Evolutionary conservation across 1,140 invertebrate species (phyloP), one percentile per base, ranked within the genome.

Genomic region (Rhyacophila brunnea): DNA sequence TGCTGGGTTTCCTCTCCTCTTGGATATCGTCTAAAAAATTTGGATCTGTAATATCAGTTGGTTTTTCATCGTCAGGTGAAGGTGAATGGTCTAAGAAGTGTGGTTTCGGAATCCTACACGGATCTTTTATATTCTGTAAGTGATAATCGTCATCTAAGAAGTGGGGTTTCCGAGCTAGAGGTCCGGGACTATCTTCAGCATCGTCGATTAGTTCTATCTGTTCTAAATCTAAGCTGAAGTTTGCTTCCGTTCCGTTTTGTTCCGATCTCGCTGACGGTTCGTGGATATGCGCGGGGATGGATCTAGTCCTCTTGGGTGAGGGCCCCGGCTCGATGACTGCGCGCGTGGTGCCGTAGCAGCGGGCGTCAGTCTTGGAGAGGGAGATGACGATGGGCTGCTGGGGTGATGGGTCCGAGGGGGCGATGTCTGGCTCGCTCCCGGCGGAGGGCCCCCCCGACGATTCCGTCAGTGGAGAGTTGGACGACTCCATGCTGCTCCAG

Each of bases 111-210:
- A 79, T 79, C 59, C 73, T 70, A 62, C 77, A 79, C 15, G 28
- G 32, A 65, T 79, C 76, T 28, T 28, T 28, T 38, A 73, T 72
- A 57, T 79, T 80, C 40, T 80, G 79, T 28, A 74, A 73, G 45
- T 78, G 75, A 43, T 80, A 81, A 67, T 83, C 81, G 62, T 83
- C 81, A 64, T 83, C 82, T n/a, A 83, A 70, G 59, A 83, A 83
- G 67, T 82, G 81, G 11, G 54, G 54, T 19, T 57, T 57, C 14
- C 54, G 54, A 11, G 34, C 3, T 6, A 40, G 54, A 1, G 34
- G 36, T n/a, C 54, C 48, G 42, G 52, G 44, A 10, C 44, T 35
- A 17, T 48, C 56, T 9, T 13, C 35, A 7, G 46, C 54, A 46
- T 58, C 56, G 42, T 58, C 40, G 9, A 58, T 44, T n/a, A 51